Base-by-base conservation (phyloP, 2,888 invertebrate species). In the Onthophagus sagittarius region DNA sequence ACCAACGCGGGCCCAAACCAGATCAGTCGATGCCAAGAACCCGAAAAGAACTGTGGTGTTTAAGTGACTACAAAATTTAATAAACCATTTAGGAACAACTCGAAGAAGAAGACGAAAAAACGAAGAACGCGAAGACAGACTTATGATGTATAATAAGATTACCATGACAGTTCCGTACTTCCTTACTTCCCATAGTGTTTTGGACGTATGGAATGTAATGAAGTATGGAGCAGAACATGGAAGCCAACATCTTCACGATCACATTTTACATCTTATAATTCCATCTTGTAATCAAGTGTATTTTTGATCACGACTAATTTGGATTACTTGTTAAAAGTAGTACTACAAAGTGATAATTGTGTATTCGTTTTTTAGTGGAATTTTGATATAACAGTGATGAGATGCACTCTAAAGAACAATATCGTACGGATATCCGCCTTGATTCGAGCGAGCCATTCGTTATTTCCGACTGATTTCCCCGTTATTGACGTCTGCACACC, bases 151-250 rank as follows among this genome's bases (percentile, higher is more conserved):
- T 23, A 1, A 23, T 23, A 23, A 23, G 23, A 23, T 23, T 53
- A 53, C 83, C 79, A 82, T 82, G 84, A 81, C 78, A 90, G 93
- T 93, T 93, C 94, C 94, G 94, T 95, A 93, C 95, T 95, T 95
- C 94, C 93, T 94, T 94, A 94, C 94, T 94, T 94, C 93, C 94
- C 94, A 94, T 94, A 95, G 93, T 92, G 88, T 86, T 86, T 88
- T 89, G 87, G 87, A 90, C 91, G 88, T 95, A 95, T 95, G 95
- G 95, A 96, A 96, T 95, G 95, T 95, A 95, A 95, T 95, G 96
- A 96, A 96, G 95, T 95, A 94, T 94, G 94, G 94, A 93, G 93
- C 92, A 88, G 82, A 53, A 53, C 39, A 82, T 82, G 81, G 77
- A 79, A 83, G 83, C 79, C 75, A 74, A 53, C 62, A 53, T 39